Evolutionary conservation across 2,797 vertebrate genomes (phyloP), one percentile per base, ranked within the genome.

Genomic region (Karalla daura): DNA sequence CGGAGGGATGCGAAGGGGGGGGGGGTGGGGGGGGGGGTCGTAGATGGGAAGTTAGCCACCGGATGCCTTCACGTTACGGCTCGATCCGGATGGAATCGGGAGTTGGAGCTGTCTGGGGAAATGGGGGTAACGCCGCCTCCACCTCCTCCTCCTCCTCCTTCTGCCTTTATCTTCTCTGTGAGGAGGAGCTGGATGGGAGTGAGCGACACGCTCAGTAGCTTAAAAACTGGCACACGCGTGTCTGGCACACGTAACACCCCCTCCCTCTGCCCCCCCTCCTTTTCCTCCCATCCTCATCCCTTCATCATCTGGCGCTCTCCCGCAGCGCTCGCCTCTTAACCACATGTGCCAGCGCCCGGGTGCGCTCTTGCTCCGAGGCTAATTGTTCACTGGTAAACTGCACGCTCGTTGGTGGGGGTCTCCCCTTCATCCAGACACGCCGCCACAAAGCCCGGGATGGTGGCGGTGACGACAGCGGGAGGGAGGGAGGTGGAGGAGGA

Each of bases 241-340:
- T 88, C 93, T 92, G 91, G 91, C 92, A 91, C 92, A 60, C 90
- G 93, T 89, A 90, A 81, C 88, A 35, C 89, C 86, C 89, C 49
- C 21, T 23, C 11, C 24, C 24, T 87, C 20, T 24, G 1, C 53
- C 33, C 7, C 30, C 36, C 24, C 90, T 88, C 92, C 87, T 63
- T 91, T 94, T 92, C 94, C 91, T 59, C 82, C 72, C 83, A 75
- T 92, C 92, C 92, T 92, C 94, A 92, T 92, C 86, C 92, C 95
- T 95, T 96, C 94, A 96, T 97, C 96, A 94, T 96, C 94, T 95
- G 94, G 88, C 78, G 74, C 93, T 93, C 95, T 91, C 95, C 91
- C 53, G 87, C 87, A 85, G 91, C 60, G 84, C 66, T 84, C 74
- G 86, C 84, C 86, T 90, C 86, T 89, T 84, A 88, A 94, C 94